Conservation (phyloP, 2,888 invertebrate species). For the Rutpela maculata region DNA sequence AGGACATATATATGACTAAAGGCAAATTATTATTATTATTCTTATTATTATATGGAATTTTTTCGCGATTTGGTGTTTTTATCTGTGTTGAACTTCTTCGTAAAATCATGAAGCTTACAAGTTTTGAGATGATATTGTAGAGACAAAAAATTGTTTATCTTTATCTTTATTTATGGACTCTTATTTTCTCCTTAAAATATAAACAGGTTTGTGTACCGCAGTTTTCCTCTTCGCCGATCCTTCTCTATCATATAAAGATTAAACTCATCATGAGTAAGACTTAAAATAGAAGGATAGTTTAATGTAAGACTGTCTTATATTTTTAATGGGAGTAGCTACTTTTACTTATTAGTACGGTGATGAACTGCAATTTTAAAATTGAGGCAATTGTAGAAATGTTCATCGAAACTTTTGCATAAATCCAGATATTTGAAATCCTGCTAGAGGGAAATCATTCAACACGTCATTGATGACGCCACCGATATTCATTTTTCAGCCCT, state of each 20-base stretch:
- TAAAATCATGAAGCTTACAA: too few species aligned
- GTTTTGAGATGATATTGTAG: too few species aligned
- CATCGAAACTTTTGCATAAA: neutral
- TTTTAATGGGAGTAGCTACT: neutral
- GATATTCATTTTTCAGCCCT: neutral
- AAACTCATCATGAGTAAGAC: neutral
- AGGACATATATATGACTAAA: too few species aligned
- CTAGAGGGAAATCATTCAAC: neutral
- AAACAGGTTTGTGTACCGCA: slow-evolving; percentile 9
- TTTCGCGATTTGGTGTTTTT: too few species aligned
- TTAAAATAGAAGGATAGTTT: neutral
- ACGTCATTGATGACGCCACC: neutral
- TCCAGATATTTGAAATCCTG: neutral
- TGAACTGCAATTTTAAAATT: neutral
- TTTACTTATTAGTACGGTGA: neutral
- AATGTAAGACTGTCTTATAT: neutral
- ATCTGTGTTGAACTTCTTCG: too few species aligned
- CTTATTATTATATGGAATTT: too few species aligned
- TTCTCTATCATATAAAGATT: slow-evolving; percentile 22
- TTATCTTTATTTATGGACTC: neutral
- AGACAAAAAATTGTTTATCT: too few species aligned
- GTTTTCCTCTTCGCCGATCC: slow-evolving; percentile 20
- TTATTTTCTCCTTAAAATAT: neutral
- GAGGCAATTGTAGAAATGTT: neutral
- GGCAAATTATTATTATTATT: too few species aligned